phyloP scores from a whole-genome alignment of 2,797 vertebrate genomes.

The Gobio occitaniae region DNA sequence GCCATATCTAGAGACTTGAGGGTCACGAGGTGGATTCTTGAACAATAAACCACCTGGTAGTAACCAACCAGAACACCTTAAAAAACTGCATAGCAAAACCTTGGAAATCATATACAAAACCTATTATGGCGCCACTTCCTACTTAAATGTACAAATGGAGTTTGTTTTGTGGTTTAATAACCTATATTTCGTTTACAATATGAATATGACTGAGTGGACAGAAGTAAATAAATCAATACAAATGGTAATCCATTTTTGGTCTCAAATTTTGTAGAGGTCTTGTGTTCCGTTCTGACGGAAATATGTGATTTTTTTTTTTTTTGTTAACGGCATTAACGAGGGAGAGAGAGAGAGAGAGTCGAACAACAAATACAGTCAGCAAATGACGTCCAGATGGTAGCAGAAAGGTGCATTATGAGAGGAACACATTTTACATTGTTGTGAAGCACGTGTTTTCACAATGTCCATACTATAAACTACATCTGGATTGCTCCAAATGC shows the following conservation, averaged over 20 bases:
- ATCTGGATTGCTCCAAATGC: constrained; percentile 41
- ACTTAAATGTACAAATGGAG: not conserved
- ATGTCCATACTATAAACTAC: not conserved
- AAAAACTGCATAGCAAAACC: not conserved
- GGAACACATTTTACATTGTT: constrained; percentile 30
- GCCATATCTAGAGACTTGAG: not conserved
- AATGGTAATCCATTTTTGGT: not conserved
- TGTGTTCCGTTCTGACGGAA: not conserved
- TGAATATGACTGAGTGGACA: not conserved
- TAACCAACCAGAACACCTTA: not conserved
- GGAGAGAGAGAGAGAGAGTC: constrained; percentile 25
- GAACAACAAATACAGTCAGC: not conserved
- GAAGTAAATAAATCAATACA: not conserved
- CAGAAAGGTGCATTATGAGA: constrained; percentile 24
- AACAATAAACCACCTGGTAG: not conserved
- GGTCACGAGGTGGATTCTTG: not conserved
- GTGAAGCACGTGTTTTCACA: constrained; percentile 22
- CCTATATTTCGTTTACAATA: not conserved
- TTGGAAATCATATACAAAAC: not conserved
- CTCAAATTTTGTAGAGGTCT: not conserved
- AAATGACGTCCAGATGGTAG: constrained; percentile 42
- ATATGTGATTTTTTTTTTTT: not conserved
- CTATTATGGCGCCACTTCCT: not conserved
- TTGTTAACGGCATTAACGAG: not conserved
- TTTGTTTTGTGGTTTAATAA: not conserved